Base-by-base conservation (phyloP, 1,140 invertebrate genomes). In the Octopus sinensis region DNA sequence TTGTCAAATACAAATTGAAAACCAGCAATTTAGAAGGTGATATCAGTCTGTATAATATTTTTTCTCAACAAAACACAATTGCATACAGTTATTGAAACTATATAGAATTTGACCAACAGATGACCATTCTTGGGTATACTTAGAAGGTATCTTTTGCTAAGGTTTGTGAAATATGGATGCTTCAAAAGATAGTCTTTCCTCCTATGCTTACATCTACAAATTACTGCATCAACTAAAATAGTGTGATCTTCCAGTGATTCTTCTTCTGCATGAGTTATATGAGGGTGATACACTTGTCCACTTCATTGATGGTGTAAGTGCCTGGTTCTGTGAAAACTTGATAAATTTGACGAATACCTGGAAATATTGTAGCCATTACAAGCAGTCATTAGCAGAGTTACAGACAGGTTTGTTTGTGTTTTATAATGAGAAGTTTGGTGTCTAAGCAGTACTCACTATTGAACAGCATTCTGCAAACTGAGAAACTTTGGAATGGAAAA, bases 131-230 rank as follows among this genome's bases (percentile, higher is more conserved):
- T 43, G 30, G 30, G 30, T 43, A 43, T 43, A 43, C 30, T 43
- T 43, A 43, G 30, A 43, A 43, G 0, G 30, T 53, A 54, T 10
- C 80, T 12, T 79, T 82, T 68, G 85, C 85, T 52, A 73, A 92
- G 91, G 80, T 88, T 9, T 93, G 93, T 90, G 92, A 93, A 81
- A 93, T 94, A 82, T 91, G 93, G 93, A 94, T 91, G 93, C 93
- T 0, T 93, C 93, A 0, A 86, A 91, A 80, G 93, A 93, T 17
- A 93, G 93, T 86, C 87, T 94, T 12, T 93, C 93, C 17, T 93
- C 93, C 2, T 94, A 94, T 86, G 93, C 92, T n/a, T 94, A 93
- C 86, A 92, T 92, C 79, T 85, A 94, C 23, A 93, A 94, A 92
- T 87, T 93, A 76, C 88, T 94, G 30, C 92, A 93, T 85, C 94